Percentiles rank a stretch among this genome's conserved stretches.
phyloP scores from a whole-genome alignment of 2,888 invertebrate species.

The Sphaerophoria rueppellii region DNA sequence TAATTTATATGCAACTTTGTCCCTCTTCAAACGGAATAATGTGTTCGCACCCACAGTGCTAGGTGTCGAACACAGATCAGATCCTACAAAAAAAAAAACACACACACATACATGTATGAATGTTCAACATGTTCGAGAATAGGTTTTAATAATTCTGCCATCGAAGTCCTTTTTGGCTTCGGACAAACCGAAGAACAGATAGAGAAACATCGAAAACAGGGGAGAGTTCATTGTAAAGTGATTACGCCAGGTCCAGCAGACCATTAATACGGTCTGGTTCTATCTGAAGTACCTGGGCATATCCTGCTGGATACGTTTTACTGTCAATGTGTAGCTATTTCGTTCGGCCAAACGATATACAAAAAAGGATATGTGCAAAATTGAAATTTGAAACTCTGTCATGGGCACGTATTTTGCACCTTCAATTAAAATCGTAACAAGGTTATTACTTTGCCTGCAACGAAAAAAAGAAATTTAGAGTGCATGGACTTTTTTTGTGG shows the following conservation, averaged over 20 bases:
- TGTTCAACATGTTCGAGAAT: conserved; percentile 49
- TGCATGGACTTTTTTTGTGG: conserved; percentile 29
- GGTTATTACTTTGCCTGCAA: conserved; percentile 78
- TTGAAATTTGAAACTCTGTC: conserved; percentile 75
- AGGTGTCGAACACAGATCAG: conserved; percentile 29
- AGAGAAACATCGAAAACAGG: background rate
- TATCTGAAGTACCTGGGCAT: conserved; percentile 41
- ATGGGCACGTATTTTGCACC: conserved; percentile 78
- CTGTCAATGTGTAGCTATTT: conserved; percentile 55
- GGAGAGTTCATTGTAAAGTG: conserved; percentile 71
- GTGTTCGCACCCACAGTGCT: conserved; percentile 56
- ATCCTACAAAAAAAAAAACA: background rate
- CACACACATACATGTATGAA: background rate
- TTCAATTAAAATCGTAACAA: conserved; percentile 82
- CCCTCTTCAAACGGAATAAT: conserved; percentile 68
- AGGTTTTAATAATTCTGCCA: conserved; percentile 59
- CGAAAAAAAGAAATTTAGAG: background rate
- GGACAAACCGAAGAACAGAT: conserved; percentile 26
- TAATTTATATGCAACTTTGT: conserved; percentile 75
- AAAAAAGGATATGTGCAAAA: conserved; percentile 55
- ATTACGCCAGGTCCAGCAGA: conserved; percentile 74
- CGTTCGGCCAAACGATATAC: conserved; percentile 24
- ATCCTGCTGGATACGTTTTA: too few relatives aligned
- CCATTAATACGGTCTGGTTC: conserved; percentile 70
- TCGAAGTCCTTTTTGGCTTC: background rate